These are phyloP conservation scores for Hassar affinis DNA, from an alignment of 2,113 vertebrate species.

Conservation along the genomic window DNA sequence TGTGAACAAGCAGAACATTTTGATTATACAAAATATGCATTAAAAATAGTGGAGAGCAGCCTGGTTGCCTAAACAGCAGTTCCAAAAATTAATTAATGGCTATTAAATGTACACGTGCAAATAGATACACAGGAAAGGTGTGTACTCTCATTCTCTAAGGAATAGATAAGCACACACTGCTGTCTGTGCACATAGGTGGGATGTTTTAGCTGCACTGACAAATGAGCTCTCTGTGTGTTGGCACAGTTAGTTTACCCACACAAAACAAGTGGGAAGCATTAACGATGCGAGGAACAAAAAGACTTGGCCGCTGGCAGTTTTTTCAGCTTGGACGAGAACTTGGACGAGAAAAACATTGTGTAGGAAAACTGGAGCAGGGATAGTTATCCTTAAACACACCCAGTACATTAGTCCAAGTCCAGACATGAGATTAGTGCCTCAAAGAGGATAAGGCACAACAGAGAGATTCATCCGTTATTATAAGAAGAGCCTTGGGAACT, in stretches of 20 bases:
- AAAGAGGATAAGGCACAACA: neutral
- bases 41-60: neutral
- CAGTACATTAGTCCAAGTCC: neutral
- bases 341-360: neutral
- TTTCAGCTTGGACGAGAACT: conserved; percentile 9
- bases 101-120: neutral
- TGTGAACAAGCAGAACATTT: conserved; percentile 1
- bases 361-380: neutral
- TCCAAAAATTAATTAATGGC: conserved; percentile 22
- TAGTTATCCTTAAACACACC: conserved; percentile 7
- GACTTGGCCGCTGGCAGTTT: conserved; percentile 49
- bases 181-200: conserved; percentile 7
- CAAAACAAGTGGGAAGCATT: conserved; percentile 24
- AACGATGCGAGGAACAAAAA: conserved; percentile 54
- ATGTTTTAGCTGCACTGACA: conserved; percentile 16
- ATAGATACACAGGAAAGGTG: conserved; percentile 6
- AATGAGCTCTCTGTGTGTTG: conserved; percentile 9
- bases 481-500: conserved; percentile 5
- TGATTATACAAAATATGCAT: conserved; percentile 8
- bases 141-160: neutral
- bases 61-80: conserved; percentile 25
- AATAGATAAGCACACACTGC: conserved; percentile 10
- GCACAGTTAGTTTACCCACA: neutral
- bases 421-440: conserved; percentile 24
- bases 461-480: neutral